A percentile compares a stretch with the other conserved stretches of the same genome.
phyloP scores from a whole-genome alignment of 2,797 vertebrate genomes.

The Clarias laeviceps region DNA sequence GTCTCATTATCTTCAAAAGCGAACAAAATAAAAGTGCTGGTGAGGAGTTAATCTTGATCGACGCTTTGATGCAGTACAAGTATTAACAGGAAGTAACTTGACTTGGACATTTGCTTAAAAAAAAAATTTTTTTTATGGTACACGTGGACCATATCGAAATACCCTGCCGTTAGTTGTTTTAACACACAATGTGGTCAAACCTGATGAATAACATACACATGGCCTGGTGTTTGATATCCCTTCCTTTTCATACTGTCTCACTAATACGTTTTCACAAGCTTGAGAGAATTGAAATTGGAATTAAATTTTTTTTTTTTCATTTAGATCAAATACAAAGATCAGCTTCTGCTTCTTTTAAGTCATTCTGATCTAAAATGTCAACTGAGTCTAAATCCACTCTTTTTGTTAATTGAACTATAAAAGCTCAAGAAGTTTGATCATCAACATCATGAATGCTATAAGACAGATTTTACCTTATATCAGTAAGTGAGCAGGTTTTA shows the following conservation, averaged over 20 bases:
- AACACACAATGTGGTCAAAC: background rate
- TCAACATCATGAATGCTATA: background rate
- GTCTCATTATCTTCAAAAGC: background rate
- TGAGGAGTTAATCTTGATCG: too few species aligned
- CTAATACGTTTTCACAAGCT: background rate
- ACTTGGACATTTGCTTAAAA: background rate
- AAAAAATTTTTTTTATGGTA: background rate
- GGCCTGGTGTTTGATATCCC: background rate
- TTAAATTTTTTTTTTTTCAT: too few species aligned
- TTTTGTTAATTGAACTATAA: background rate
- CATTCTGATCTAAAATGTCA: background rate
- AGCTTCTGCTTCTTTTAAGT: background rate
- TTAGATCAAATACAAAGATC: background rate
- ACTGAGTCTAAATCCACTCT: background rate
- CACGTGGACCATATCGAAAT: background rate
- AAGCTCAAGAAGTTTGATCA: background rate
- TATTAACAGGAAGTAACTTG: background rate
- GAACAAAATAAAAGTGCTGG: background rate
- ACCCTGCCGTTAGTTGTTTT: background rate
- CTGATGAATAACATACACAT: background rate
- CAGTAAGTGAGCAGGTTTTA: background rate
- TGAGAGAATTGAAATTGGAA: background rate
- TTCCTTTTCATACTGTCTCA: background rate
- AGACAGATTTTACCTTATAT: background rate
- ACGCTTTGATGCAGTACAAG: background rate